Evolutionary conservation across 2,113 vertebrate species (phyloP).

Genomic region (Meles meles): DNA sequence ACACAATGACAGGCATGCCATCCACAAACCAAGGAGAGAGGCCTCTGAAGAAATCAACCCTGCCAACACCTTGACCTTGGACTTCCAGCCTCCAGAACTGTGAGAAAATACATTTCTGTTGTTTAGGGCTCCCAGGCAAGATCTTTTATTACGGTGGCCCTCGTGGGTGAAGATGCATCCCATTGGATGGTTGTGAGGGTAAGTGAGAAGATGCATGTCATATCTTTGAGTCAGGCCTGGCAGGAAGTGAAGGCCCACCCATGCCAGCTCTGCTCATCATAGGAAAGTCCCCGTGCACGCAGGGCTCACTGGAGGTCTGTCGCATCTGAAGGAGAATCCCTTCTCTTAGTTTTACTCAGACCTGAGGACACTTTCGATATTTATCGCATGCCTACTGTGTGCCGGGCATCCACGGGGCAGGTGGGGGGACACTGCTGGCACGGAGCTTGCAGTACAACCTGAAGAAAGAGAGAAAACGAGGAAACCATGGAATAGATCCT

Average conservation of each 20-base stretch:
- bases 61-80: background rate
- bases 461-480: background rate
- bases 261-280: rapidly evolving
- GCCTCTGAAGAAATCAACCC: background rate
- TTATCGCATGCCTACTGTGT: rapidly evolving
- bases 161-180: background rate
- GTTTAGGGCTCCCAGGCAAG: rapidly evolving
- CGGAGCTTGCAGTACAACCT: background rate
- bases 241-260: rapidly evolving
- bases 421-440: no score
- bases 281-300: rapidly evolving
- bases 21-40: background rate
- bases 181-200: background rate
- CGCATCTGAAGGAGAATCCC: rapidly evolving
- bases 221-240: background rate
- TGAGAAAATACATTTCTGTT: background rate
- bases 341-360: background rate
- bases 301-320: rapidly evolving
- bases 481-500: background rate
- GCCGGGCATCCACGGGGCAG: rapidly evolving
- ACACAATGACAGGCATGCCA: no score
- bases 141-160: rapidly evolving
- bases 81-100: background rate
- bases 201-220: rapidly evolving
- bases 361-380: rapidly evolving